Conservation (phyloP, 92 coral and sea anemone species). For the Muricea muricata region DNA sequence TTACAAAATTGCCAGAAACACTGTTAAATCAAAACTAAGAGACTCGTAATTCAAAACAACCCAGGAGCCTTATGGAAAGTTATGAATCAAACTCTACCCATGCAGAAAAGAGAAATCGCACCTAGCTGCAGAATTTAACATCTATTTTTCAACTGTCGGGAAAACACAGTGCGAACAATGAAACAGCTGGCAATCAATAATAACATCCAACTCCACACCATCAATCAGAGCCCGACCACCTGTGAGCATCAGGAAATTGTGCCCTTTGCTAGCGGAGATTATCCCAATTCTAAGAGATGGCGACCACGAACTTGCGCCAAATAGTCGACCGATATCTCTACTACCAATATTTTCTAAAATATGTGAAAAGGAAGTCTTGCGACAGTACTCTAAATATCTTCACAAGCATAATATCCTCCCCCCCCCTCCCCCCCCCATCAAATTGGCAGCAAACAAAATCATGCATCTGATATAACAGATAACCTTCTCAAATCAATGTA, state of each 20-base stretch:
- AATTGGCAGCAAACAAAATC: no score
- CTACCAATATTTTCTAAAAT: constrained; percentile 57
- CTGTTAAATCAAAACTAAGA: background rate
- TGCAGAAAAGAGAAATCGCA: background rate
- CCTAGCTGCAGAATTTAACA: background rate
- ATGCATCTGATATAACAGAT: no score
- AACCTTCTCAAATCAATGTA: no score
- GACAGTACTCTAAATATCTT: no score
- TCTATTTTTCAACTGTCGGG: background rate
- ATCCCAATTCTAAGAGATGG: constrained; percentile 54
- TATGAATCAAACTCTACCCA: background rate
- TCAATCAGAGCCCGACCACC: no score
- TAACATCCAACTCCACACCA: no score
- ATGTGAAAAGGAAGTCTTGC: no score
- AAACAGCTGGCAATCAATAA: no score
- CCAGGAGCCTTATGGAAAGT: constrained; percentile 12
- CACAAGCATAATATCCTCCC: no score
- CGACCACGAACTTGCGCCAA: constrained; percentile 50
- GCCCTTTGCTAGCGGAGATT: constrained; percentile 26
- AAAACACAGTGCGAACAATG: no score
- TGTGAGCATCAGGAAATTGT: no score
- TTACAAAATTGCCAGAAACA: background rate
- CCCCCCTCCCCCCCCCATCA: no score
- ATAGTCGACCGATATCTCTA: constrained; percentile 42
- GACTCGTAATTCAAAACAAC: background rate